phyloP scores from a whole-genome alignment of 1,140 invertebrate species.

The Fopius arisanus region DNA sequence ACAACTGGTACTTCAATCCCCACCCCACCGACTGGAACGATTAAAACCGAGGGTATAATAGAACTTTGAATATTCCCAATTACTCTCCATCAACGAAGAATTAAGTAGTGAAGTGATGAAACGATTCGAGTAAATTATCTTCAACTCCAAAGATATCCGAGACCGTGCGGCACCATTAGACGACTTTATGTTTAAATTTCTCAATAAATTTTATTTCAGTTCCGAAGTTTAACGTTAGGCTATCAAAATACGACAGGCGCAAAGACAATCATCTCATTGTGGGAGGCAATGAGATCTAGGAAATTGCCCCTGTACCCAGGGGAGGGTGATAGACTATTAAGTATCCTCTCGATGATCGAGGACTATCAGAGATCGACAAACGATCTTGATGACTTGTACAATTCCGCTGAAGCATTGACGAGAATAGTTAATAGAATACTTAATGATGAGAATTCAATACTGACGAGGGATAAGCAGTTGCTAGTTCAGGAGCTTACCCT shows the following conservation, averaged over 20 bases:
- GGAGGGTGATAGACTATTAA: constrained; percentile 66
- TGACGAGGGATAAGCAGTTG: constrained; percentile 61
- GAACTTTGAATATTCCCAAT: too few relatives aligned
- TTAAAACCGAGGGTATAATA: too few relatives aligned
- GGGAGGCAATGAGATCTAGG: constrained; percentile 61
- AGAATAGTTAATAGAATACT: constrained; percentile 65
- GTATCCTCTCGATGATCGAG: constrained; percentile 63
- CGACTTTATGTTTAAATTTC: not conserved
- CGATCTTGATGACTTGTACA: constrained; percentile 48
- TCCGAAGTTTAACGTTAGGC: constrained; percentile 70
- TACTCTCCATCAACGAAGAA: not conserved
- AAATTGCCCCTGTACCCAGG: constrained; percentile 65
- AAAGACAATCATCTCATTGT: constrained; percentile 64
- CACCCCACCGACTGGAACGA: too few relatives aligned
- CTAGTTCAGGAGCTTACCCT: constrained; percentile 52
- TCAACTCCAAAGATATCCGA: too few relatives aligned
- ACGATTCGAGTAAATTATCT: not conserved
- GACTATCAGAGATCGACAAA: constrained; percentile 60
- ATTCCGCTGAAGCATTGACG: constrained; percentile 59
- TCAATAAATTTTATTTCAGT: constrained; percentile 57
- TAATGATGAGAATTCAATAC: constrained; percentile 60
- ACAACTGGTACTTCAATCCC: too few relatives aligned
- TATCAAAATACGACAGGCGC: constrained; percentile 70
- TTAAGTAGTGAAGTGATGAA: not conserved
- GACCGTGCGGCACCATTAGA: too few relatives aligned